These are phyloP conservation scores for Volucella zonaria DNA, from an alignment of 2,888 invertebrate genomes.

Conservation along the genomic window DNA sequence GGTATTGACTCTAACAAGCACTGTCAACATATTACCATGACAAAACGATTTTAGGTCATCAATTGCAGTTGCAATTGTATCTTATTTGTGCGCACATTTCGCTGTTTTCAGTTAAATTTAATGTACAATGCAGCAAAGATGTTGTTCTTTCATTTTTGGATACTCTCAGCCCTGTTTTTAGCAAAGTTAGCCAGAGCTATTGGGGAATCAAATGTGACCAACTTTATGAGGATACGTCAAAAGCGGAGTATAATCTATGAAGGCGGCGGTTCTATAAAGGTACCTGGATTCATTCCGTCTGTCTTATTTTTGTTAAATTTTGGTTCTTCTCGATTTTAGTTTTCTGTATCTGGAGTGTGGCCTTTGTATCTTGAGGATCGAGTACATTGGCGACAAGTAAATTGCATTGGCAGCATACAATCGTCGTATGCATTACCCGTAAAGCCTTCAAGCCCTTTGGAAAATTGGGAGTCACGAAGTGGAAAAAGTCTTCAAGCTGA, in stretches of 20 bases:
- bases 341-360: conserved; percentile 77
- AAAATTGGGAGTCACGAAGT: conserved; percentile 78
- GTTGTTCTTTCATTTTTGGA: neutral
- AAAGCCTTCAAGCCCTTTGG: conserved; percentile 79
- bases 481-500: conserved; percentile 8
- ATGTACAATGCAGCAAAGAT: neutral
- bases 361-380: conserved; percentile 77
- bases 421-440: conserved; percentile 78
- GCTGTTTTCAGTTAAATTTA: neutral
- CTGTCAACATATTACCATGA: neutral
- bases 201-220: conserved; percentile 31
- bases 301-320: neutral
- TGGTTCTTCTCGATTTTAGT: conserved; percentile 49
- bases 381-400: conserved; percentile 78
- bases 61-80: neutral
- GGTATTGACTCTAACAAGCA: neutral
- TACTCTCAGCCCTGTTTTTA: neutral
- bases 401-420: conserved; percentile 77
- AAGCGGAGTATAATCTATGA: conserved; percentile 76
- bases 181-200: no score
- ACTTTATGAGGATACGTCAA: conserved; percentile 68
- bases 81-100: neutral
- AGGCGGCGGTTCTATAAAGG: conserved; percentile 76
- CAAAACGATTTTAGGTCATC: neutral
- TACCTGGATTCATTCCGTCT: conserved; percentile 31